Base-by-base conservation (phyloP, 2,797 vertebrate species). In the Pelobates cultripes region DNA sequence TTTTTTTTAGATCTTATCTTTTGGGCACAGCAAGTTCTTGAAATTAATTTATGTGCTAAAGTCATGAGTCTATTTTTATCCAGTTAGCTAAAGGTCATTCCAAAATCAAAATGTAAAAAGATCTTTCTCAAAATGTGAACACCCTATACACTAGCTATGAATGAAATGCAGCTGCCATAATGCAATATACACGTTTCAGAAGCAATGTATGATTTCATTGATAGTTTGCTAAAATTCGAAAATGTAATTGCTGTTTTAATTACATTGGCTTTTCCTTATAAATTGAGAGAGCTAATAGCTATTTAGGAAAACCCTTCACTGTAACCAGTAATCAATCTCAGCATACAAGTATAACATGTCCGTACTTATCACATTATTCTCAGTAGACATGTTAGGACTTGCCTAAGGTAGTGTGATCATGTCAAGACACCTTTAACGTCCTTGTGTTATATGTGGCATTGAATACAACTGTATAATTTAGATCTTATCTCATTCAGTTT, bases 361-460 rank as follows among this genome's bases (percentile, higher is more conserved):
- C 64, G 28, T 61, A 61, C 81, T 28, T 79, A 68, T 75, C 55
- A 42, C 51, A 43, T 70, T 73, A 6, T 66, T 53, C 77, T 68
- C 63, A 28, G 51, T 10, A 75, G 57, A 75, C 81, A 83, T 70
- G 81, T 66, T 14, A 12, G 43, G 77, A 79, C 81, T 70, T 79
- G 81, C 47, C 77, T 66, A 43, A 53, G 15, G 69, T 12, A 79
- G n/a, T 17, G 55, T 7, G 17, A 66, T 70, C 63, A 70, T 43
- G 64, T 53, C 12, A 53, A 12, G 43, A 75, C 72, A 69, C 73
- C 15, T 81, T 42, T 68, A 1, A 68, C 40, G 9, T 53, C 55
- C 47, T 51, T 10, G 10, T 5, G 5, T 7, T 57, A 12, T 57
- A 14, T 57, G 55, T 57, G 55, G 4, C 55, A 57, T 28, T 28